These are phyloP conservation scores for Copsychus sechellarum DNA, from an alignment of 2,113 vertebrate genomes.

Conservation along the genomic window DNA sequence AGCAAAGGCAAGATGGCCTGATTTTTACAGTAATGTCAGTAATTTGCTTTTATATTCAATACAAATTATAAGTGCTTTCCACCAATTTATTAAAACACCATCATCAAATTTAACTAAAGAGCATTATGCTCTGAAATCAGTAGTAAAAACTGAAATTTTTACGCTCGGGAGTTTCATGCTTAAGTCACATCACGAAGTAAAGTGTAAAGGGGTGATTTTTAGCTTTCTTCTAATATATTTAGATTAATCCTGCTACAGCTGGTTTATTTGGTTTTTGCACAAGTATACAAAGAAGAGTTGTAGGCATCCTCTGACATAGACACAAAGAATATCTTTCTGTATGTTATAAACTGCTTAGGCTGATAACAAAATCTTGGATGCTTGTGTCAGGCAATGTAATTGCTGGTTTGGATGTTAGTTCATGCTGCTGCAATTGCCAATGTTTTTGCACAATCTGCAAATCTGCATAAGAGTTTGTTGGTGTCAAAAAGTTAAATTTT, in stretches of 20 bases:
- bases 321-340: background rate
- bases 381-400: fast-evolving
- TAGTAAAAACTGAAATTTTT: background rate
- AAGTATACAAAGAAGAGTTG: background rate
- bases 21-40: background rate
- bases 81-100: background rate
- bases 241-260: background rate
- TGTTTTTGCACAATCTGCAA: fast-evolving
- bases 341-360: background rate
- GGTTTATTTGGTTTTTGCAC: background rate
- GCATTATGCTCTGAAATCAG: background rate
- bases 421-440: background rate
- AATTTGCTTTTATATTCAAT: background rate
- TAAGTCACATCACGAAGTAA: background rate
- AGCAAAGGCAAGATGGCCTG: background rate
- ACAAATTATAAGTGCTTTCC: background rate
- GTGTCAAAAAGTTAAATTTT: background rate
- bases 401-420: background rate
- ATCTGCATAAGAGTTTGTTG: background rate
- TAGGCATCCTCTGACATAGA: background rate
- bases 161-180: background rate
- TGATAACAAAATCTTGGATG: background rate
- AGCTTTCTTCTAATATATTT: background rate
- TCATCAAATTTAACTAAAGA: background rate
- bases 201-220: background rate